These are phyloP conservation scores for Axis porcinus DNA, from an alignment of 2,113 vertebrate genomes.

Conservation along the genomic window DNA sequence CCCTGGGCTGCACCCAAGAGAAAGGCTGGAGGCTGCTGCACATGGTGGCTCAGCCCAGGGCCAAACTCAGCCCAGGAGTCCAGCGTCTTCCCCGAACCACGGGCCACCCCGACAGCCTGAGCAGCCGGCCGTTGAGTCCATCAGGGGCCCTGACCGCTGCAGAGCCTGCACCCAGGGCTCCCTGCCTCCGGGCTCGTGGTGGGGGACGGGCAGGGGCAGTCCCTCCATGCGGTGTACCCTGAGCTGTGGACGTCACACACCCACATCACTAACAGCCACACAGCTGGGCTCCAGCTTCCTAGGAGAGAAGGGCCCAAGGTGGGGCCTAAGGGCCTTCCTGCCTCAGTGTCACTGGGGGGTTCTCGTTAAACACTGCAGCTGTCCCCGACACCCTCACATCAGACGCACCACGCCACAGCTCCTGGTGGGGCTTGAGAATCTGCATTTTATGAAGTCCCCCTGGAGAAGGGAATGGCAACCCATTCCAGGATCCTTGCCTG, in stretches of 20 bases:
- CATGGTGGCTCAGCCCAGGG: not conserved
- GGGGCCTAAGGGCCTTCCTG: not conserved
- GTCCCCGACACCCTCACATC: not conserved
- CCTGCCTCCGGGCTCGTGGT: not conserved
- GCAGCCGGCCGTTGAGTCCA: not conserved
- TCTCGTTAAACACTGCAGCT: fast-evolving
- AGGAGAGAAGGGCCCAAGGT: no score
- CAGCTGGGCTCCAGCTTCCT: not conserved
- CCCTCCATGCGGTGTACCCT: fast-evolving
- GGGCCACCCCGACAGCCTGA: not conserved
- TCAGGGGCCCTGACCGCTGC: fast-evolving
- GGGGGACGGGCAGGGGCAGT: not conserved
- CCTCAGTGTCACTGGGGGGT: fast-evolving
- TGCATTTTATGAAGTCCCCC: no score
- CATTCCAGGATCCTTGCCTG: not conserved
- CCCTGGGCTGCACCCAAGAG: not conserved
- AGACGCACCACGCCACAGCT: not conserved
- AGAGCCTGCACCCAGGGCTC: not conserved
- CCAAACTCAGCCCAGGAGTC: not conserved
- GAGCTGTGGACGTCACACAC: not conserved
- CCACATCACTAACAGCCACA: not conserved
- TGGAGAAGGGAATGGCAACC: not conserved
- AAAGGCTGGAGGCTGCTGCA: not conserved
- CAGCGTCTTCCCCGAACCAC: not conserved
- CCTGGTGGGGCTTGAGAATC: no score